Evolutionary conservation across 2,113 vertebrate genomes (phyloP).

Genomic region (Ursus arctos): DNA sequence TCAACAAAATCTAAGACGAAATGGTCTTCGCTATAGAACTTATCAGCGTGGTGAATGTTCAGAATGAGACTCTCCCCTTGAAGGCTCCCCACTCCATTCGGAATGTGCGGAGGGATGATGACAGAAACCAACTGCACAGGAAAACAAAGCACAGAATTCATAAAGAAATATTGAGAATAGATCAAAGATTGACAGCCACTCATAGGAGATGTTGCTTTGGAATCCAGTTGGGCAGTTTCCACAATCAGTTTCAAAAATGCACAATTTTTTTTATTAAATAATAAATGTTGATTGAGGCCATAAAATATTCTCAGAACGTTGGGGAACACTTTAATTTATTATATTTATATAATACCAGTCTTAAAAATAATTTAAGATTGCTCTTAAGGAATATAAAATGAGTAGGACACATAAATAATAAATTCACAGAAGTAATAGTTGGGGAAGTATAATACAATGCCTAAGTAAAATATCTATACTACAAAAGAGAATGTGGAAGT

Average conservation of each 20-base stretch:
- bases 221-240: background rate
- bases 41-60: background rate
- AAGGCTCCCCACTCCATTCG: background rate
- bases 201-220: background rate
- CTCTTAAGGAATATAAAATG: background rate
- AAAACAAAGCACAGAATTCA: background rate
- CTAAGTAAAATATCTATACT: background rate
- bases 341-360: background rate
- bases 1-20: conserved; percentile 30
- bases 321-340: background rate
- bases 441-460: background rate
- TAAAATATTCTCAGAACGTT: background rate
- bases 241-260: background rate
- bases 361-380: conserved; percentile 49
- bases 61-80: background rate
- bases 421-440: background rate
- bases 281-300: conserved; percentile 7
- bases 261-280: background rate
- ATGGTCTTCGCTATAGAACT: background rate
- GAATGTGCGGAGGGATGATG: background rate
- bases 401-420: background rate
- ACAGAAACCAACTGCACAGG: background rate
- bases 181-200: background rate
- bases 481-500: background rate
- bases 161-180: background rate